phyloP scores from a whole-genome alignment of 2,888 invertebrate genomes.

The Protodeltote pygarga region DNA sequence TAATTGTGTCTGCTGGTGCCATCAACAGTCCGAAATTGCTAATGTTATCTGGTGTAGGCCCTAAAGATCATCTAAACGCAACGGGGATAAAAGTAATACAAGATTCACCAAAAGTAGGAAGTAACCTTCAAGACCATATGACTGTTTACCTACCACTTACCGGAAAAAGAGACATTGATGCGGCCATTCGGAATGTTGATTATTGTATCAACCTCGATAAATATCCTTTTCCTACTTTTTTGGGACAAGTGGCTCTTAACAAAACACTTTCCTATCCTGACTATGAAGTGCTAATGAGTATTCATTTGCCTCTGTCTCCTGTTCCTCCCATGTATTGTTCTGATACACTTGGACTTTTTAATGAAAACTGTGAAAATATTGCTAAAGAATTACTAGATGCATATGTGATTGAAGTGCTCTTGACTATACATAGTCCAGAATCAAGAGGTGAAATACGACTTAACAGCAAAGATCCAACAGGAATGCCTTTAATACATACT shows the following conservation, averaged over 20 bases:
- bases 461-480: conserved; percentile 55
- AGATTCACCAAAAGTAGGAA: conserved; percentile 57
- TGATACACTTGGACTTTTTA: conserved; percentile 48
- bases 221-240: conserved; percentile 45
- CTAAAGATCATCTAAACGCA: conserved; percentile 50
- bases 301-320: conserved; percentile 47
- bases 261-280: conserved; percentile 61
- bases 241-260: conserved; percentile 60
- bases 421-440: conserved; percentile 59
- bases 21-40: conserved; percentile 61
- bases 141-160: conserved; percentile 52
- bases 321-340: conserved; percentile 51
- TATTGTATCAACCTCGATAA: conserved; percentile 55
- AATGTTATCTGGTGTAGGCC: conserved; percentile 66
- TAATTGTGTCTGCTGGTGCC: conserved; percentile 62
- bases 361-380: conserved; percentile 50
- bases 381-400: conserved; percentile 46
- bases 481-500: conserved; percentile 50
- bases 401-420: conserved; percentile 50
- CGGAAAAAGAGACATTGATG: conserved; percentile 38
- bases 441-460: conserved; percentile 61
- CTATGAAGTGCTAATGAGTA: conserved; percentile 56
- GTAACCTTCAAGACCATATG: conserved; percentile 62
- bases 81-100: conserved; percentile 46
- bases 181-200: conserved; percentile 47